A percentile compares a stretch with the other conserved stretches of the same genome.
These are phyloP conservation scores for Baronia brevicornis DNA, from an alignment of 2,888 invertebrate genomes.

Conservation along the genomic window DNA sequence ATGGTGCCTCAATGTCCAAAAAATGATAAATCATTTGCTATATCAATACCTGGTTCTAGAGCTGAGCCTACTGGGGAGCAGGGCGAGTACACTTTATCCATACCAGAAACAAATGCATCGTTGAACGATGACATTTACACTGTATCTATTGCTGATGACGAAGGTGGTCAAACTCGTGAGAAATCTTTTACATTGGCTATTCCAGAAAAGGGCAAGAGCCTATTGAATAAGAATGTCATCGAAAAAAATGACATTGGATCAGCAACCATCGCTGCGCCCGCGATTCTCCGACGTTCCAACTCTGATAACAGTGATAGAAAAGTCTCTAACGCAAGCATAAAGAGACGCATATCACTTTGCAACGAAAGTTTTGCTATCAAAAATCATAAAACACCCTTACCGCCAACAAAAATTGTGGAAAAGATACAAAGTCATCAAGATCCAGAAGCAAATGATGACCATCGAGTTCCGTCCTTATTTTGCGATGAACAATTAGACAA, in stretches of 20 bases:
- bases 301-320: conserved; percentile 67
- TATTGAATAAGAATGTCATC: conserved; percentile 52
- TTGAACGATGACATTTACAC: conserved; percentile 74
- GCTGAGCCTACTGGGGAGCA: conserved; percentile 68
- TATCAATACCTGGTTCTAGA: conserved; percentile 64
- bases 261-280: conserved; percentile 57
- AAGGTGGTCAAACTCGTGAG: conserved; percentile 51
- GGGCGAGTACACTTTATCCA: conserved; percentile 66
- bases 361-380: conserved; percentile 51
- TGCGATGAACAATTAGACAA: conserved; percentile 70
- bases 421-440: conserved; percentile 32
- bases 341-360: conserved; percentile 62
- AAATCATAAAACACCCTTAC: conserved; percentile 31
- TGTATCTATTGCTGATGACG: conserved; percentile 68
- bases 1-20: conserved; percentile 43
- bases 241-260: conserved; percentile 47
- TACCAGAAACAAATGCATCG: conserved; percentile 67
- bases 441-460: conserved; percentile 53
- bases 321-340: conserved; percentile 44
- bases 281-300: conserved; percentile 63
- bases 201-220: conserved; percentile 65
- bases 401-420: conserved; percentile 27
- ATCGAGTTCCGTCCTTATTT: conserved; percentile 66
- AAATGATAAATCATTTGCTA: conserved; percentile 51
- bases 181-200: conserved; percentile 63